Base-by-base conservation (phyloP, 2,797 vertebrate genomes). In the Lagodon rhomboides region DNA sequence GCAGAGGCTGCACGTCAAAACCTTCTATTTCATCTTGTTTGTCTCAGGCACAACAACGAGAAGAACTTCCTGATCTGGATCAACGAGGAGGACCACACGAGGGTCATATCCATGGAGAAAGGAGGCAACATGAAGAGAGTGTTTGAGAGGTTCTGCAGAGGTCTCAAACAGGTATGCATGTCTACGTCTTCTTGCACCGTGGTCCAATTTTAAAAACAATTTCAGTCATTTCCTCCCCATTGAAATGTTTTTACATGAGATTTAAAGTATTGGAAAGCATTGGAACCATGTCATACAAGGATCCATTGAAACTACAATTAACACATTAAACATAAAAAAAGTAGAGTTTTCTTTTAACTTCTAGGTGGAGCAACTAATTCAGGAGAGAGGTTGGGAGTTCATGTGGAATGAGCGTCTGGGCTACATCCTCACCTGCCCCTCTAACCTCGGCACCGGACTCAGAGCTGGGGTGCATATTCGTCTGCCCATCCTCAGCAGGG, bases 71-170 rank as follows among this genome's bases (percentile, higher is more conserved):
- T 98, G 75, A 94, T 98, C 87, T 98, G 97, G 97, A 91, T 98
- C 87, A 98, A 98, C 59, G 97, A 98, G 84, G 97, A 98, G 86
- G 97, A 98, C 87, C 97, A 98, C 89, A 97, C 97, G 17, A 95
- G 97, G 85, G 94, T 98, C 73, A 98, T 98, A 92, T 98, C 97
- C 76, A 98, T 98, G 97, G 97, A 98, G 89, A 98, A 97, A 76
- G 97, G 97, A 54, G 97, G 97, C 81, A 98, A 98, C 83, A 98
- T 98, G 97, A 98, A 97, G 80, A 91, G 96, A 44, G 97, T 98
- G 61, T 98, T 98, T 90, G 97, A 98, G 76, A 95, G 97, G 63
- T 98, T 98, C 95, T 98, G 97, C 86, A 95, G 91, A 75, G 97
- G 97, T 77, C 94, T 98, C 13, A 96, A 97, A 85, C 96, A 98